A percentile compares a stretch with the other conserved stretches of the same genome.
phyloP scores from a whole-genome alignment of 1,140 invertebrate genomes.

The Drosophila micromelanica region DNA sequence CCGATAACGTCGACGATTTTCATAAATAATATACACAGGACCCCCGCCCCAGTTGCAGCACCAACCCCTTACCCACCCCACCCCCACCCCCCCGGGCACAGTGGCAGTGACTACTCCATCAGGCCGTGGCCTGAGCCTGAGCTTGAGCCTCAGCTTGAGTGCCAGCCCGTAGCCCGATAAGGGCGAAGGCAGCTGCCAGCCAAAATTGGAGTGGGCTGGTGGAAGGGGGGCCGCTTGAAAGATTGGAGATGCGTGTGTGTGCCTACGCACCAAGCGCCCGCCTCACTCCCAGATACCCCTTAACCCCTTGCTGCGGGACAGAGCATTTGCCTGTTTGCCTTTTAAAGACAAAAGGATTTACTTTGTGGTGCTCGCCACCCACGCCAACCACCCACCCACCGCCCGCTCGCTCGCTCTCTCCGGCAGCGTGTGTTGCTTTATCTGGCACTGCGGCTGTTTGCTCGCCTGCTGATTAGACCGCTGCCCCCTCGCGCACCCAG shows the following conservation, averaged over 20 bases:
- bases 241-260: constrained; percentile 22
- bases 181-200: constrained; percentile 43
- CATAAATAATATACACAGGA: no score
- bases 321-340: constrained; percentile 49
- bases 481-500: constrained; percentile 17
- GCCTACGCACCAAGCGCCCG: constrained; percentile 1
- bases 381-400: not conserved
- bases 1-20: constrained; percentile 75
- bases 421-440: constrained; percentile 53
- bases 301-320: constrained; percentile 3
- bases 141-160: constrained; percentile 54
- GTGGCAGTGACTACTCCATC: constrained; percentile 36
- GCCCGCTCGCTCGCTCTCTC: no score
- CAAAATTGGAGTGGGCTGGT: not conserved
- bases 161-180: constrained; percentile 60
- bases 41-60: no score
- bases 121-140: constrained; percentile 14
- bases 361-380: constrained; percentile 46
- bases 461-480: constrained; percentile 76
- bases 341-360: constrained; percentile 80
- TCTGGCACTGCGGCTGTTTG: constrained; percentile 71
- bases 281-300: not conserved
- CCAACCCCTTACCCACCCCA: no score
- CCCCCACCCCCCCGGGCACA: no score
- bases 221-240: not conserved